Conservation (phyloP, 2,113 vertebrate genomes). For the Phylloscopus trochilus region DNA sequence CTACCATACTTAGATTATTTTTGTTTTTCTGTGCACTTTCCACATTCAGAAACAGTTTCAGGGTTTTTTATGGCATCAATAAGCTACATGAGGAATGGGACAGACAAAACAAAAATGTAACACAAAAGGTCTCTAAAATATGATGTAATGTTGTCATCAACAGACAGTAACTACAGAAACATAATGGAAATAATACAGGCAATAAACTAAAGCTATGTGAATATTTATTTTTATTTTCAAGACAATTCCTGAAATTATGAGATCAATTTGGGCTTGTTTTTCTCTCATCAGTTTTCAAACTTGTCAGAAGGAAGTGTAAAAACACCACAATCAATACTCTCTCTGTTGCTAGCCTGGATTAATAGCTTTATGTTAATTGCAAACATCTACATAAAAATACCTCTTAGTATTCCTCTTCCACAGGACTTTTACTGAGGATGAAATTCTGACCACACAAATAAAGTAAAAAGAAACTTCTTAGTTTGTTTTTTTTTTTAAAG, state of each 20-base stretch:
- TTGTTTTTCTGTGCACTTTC: background rate
- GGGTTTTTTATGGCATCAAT: background rate
- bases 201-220: background rate
- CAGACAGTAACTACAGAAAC: background rate
- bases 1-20: background rate
- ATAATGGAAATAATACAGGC: background rate
- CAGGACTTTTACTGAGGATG: background rate
- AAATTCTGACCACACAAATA: background rate
- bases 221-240: slow-evolving; percentile 13
- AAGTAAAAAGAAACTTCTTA: background rate
- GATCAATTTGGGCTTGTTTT: background rate
- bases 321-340: background rate
- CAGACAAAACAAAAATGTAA: background rate
- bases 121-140: background rate
- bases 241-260: slow-evolving; percentile 11
- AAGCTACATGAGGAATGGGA: background rate
- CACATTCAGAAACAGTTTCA: background rate
- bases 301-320: background rate
- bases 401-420: background rate
- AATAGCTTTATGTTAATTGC: background rate
- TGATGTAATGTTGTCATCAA: background rate
- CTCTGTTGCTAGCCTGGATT: background rate
- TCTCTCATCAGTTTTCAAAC: background rate
- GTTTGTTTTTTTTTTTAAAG: background rate
- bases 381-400: background rate